These are phyloP conservation scores for Daboia siamensis DNA, from an alignment of 2,113 vertebrate genomes.

Conservation along the genomic window DNA sequence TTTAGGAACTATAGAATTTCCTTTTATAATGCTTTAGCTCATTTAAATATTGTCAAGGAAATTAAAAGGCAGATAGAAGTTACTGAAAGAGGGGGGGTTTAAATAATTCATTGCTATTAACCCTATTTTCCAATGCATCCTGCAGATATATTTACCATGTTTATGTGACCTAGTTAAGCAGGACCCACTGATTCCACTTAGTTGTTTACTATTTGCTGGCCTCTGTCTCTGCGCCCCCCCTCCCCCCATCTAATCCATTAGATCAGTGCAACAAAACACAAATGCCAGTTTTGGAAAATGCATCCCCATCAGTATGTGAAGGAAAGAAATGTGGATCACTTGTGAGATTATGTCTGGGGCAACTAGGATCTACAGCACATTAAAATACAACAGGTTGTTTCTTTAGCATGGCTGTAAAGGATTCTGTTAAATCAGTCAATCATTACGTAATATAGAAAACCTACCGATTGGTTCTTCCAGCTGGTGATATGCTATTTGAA, in stretches of 20 bases:
- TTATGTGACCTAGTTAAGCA: not conserved
- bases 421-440: not conserved
- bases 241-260: not conserved
- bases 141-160: not conserved
- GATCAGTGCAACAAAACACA: not conserved
- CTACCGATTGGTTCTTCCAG: not conserved
- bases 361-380: not conserved
- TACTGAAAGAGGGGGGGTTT: not conserved
- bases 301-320: not conserved
- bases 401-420: not conserved
- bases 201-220: not conserved
- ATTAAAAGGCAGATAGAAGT: not conserved
- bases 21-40: not conserved
- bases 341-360: not conserved
- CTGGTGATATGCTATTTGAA: not conserved
- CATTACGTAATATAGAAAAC: not conserved
- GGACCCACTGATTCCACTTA: not conserved
- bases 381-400: not conserved
- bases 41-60: not conserved
- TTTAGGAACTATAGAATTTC: constrained; percentile 18
- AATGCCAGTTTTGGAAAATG: not conserved
- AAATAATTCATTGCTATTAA: not conserved
- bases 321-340: not conserved
- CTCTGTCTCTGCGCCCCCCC: not conserved
- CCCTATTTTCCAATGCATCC: not conserved